phyloP scores from a whole-genome alignment of 1,140 invertebrate species.

The Oreohelix idahoensis region DNA sequence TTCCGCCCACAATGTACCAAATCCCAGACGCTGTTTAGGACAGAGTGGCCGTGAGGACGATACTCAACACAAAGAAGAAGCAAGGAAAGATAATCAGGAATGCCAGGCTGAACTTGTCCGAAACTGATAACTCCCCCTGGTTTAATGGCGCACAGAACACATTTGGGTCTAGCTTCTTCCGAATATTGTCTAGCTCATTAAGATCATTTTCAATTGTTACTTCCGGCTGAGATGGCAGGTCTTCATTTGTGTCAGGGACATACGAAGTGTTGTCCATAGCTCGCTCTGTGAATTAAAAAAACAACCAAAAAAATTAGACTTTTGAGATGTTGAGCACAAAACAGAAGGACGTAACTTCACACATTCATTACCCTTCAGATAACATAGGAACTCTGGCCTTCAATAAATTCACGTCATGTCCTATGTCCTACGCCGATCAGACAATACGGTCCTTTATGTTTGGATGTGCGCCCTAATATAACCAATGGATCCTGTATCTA shows the following conservation, averaged over 20 bases:
- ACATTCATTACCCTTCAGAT: no score
- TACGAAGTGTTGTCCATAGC: not conserved
- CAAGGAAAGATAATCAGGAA: constrained; percentile 13
- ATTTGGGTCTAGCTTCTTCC: not conserved
- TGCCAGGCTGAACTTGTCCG: not conserved
- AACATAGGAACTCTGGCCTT: no score
- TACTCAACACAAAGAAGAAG: not conserved
- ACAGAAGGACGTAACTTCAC: no score
- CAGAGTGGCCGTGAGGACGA: not conserved
- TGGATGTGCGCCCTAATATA: no score
- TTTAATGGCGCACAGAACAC: constrained; percentile 7
- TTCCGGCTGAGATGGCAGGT: not conserved
- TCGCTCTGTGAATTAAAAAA: not conserved
- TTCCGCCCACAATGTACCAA: no score
- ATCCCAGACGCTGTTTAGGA: no score
- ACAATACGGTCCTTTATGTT: no score
- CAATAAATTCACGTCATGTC: no score
- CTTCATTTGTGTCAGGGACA: not conserved
- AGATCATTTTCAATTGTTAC: not conserved
- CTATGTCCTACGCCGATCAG: no score
- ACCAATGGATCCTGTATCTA: no score
- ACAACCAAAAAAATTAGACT: no score
- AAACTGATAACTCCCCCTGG: not conserved
- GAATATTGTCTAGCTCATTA: not conserved
- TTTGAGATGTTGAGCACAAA: no score